Evolutionary conservation across 2,797 vertebrate species (phyloP).

Genomic region (Vipera ursinii): DNA sequence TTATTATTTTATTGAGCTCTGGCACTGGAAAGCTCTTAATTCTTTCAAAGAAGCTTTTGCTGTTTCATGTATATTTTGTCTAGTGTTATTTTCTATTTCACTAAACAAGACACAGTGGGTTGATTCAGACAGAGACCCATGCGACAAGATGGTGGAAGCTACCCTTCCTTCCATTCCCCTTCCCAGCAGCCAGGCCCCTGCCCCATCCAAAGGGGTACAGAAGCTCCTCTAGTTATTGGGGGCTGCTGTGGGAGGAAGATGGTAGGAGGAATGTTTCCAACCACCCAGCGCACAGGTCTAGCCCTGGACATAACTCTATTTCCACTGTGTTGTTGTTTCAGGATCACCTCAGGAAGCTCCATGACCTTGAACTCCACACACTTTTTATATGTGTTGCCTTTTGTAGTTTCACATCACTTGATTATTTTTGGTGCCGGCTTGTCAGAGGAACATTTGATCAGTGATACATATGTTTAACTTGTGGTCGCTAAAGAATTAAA

Average conservation of each 20-base stretch:
- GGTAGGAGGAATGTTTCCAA: background rate
- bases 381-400: conserved; percentile 70
- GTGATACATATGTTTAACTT: conserved; percentile 31
- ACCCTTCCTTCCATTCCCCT: background rate
- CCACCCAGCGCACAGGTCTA: background rate
- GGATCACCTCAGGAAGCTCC: conserved; percentile 92
- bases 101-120: conserved; percentile 63
- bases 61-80: conserved; percentile 69
- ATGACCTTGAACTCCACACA: conserved; percentile 64
- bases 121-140: background rate
- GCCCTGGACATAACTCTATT: conserved; percentile 24
- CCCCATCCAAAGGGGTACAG: no score
- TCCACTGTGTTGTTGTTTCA: conserved; percentile 75
- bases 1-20: conserved; percentile 71
- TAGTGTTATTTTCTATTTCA: conserved; percentile 56
- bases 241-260: background rate
- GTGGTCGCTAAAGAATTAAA: conserved; percentile 7
- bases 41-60: conserved; percentile 61
- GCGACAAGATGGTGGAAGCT: background rate
- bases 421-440: conserved; percentile 75
- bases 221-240: background rate
- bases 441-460: conserved; percentile 43
- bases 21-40: conserved; percentile 79
- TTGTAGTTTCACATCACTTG: conserved; percentile 51
- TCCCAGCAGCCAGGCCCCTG: background rate